Evolutionary conservation across 2,888 invertebrate species (phyloP), one percentile per base, ranked within the genome.

Genomic region (Alsophila aescularia): DNA sequence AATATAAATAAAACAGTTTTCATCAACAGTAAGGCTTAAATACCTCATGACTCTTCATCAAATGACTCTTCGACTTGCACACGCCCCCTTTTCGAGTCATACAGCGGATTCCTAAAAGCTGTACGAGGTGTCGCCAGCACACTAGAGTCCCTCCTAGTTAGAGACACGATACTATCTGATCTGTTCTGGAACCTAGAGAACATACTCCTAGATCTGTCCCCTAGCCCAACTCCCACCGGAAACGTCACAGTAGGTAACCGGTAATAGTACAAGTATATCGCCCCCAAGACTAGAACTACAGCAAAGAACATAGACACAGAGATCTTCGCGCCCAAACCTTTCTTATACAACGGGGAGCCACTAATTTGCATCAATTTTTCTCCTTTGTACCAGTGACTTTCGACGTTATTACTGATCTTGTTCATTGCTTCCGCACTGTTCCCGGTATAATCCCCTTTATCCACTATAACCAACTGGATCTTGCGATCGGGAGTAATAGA

Each of bases 21-120:
- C 8, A 24, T 24, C 24, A 29, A 10, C 10, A 29, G 29, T 29
- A 9, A 29, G 3, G 8, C 27, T 39, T 14, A 18, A 31, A 34
- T 43, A 41, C 27, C 48, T 58, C 43, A 56, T 58, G 49, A 73
- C 34, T 85, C 80, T 58, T 85, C 85, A 9, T 61, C 64, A 5
- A 69, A 69, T 15, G 80, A 67, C 42, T 86, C 84, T 0, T 74
- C 70, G 0, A 86, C 80, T 15, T 75, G 65, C 9, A 84, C 85
- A 58, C 85, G 78, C 57, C 81, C 84, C 67, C 87, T 83, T 71
- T 75, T 86, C 0, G 90, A 90, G 52, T 86, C 79, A 62, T 90
- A 90, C 63, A 90, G 58, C 0, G 90, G 90, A 68, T 90, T 90
- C 16, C 87, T 85, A 53, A 90, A 90, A 0, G 87, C 84, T 0